phyloP scores from a whole-genome alignment of 2,113 vertebrate genomes.

The Tachysurus fulvidraco region DNA sequence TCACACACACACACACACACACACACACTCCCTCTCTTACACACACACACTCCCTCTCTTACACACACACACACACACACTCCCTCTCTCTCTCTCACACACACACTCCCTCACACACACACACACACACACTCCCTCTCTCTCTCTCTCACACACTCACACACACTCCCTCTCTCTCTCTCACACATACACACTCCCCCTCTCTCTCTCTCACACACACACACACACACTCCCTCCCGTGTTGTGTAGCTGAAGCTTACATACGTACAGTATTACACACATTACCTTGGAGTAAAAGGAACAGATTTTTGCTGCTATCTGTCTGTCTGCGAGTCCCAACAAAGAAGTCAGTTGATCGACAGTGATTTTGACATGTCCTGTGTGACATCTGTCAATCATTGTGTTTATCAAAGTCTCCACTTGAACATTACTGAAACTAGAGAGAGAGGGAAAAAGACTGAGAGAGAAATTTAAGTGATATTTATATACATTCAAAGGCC shows the following conservation, averaged over 20 bases:
- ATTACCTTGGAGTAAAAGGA: conserved; percentile 68
- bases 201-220: neutral
- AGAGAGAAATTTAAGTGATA: neutral
- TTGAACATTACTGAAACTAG: conserved; percentile 53
- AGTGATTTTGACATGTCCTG: conserved; percentile 30
- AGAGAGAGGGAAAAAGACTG: neutral
- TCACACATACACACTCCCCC: neutral
- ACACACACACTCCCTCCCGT: neutral
- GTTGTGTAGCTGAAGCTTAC: neutral
- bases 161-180: neutral
- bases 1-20: neutral
- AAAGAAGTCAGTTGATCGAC: conserved; percentile 61
- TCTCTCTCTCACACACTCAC: neutral
- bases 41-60: neutral
- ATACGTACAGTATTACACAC: neutral
- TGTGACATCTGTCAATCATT: conserved; percentile 66
- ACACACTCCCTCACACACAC: neutral
- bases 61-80: conserved; percentile 5
- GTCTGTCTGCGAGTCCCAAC: conserved; percentile 58
- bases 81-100: neutral
- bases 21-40: neutral
- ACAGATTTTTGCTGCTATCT: conserved; percentile 57
- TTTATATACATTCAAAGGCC: neutral
- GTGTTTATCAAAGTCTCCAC: conserved; percentile 53
- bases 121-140: conserved; percentile 18